A percentile compares a stretch with the other conserved stretches of the same genome.
These are phyloP conservation scores for Xenopus tropicalis DNA, from an alignment of 2,113 vertebrate genomes.

Conservation along the genomic window UCB_Xtro_10.0 CM004444.2:8247001-8247500, in stretches of 20 bases:
- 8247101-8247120: slow-evolving; percentile 63
- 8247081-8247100: slow-evolving; percentile 59
- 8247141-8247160: slow-evolving; percentile 38
- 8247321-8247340: slow-evolving; percentile 94
- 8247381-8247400: slow-evolving; percentile 98
- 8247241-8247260: slow-evolving; percentile 21
- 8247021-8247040: slow-evolving; percentile 57
- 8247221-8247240: slow-evolving; percentile 26
- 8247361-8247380: slow-evolving; percentile 99
- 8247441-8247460: slow-evolving; percentile 93
- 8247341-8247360: slow-evolving; percentile 91
- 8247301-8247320: slow-evolving; percentile 81
- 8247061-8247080: slow-evolving; percentile 54
- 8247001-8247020: slow-evolving; percentile 56
- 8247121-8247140: slow-evolving; percentile 66
- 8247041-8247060: slow-evolving; percentile 59
- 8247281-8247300: slow-evolving; percentile 62
- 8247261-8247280: slow-evolving; percentile 11
- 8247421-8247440: slow-evolving; percentile 73
- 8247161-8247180: slow-evolving; percentile 49
- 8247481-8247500: slow-evolving; percentile 99
- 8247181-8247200: slow-evolving; percentile 10
- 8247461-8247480: slow-evolving; percentile 73
- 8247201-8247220: neutral
- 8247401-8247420: slow-evolving; percentile 83